Percentiles rank a stretch among this genome's conserved stretches.
Conservation (phyloP, 1,140 invertebrate genomes). For the Aphis gossypii region DNA sequence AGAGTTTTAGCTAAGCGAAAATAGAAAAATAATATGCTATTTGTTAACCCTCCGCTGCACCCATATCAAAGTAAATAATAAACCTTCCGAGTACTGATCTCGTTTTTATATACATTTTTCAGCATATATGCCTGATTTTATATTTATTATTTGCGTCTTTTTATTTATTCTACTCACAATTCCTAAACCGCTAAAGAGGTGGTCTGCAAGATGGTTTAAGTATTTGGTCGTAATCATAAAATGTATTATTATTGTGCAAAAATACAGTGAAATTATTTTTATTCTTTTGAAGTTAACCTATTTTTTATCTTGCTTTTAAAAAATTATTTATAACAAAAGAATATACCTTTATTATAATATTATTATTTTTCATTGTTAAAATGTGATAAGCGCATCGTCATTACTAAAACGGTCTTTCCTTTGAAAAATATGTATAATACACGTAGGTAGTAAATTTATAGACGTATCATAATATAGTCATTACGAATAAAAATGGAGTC, state of each 20-base stretch:
- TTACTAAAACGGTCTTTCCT: background rate
- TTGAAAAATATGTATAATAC: background rate
- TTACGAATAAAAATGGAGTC: background rate
- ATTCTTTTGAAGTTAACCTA: conserved; percentile 1
- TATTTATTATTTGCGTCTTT: conserved; percentile 10
- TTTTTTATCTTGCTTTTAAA: background rate
- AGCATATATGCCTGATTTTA: background rate
- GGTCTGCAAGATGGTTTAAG: background rate
- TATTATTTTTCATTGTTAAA: background rate
- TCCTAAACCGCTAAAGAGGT: background rate
- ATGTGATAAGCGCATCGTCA: background rate
- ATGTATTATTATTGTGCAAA: background rate
- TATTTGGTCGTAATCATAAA: conserved; percentile 9
- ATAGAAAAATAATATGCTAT: background rate
- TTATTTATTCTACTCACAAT: background rate
- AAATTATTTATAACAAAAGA: background rate
- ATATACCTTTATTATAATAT: background rate
- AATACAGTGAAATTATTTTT: conserved; percentile 13
- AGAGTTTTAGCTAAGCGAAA: background rate
- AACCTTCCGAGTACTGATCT: background rate
- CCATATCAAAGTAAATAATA: background rate
- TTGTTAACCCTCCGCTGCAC: background rate
- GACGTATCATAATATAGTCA: background rate
- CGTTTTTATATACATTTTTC: background rate
- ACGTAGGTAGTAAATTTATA: background rate